These are phyloP conservation scores for Riparia riparia DNA, from an alignment of 2,113 vertebrate species.

Conservation along the genomic window DNA sequence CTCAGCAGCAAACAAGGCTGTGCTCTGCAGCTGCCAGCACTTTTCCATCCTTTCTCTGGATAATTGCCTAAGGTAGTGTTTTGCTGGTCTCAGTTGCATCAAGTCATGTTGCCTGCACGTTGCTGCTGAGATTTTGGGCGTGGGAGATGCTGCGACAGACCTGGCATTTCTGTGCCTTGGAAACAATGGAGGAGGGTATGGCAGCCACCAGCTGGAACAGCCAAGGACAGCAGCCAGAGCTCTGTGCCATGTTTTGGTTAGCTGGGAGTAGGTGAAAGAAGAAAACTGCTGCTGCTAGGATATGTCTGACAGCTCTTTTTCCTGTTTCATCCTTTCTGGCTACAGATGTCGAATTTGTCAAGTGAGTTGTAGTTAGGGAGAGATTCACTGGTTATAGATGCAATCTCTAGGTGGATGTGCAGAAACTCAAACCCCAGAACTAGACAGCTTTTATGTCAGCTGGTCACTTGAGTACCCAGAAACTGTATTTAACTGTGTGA, in stretches of 20 bases:
- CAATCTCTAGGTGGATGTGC: background rate
- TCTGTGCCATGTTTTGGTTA: constrained; percentile 34
- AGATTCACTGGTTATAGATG: background rate
- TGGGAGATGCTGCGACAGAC: background rate
- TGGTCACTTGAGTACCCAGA: background rate
- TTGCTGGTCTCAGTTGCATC: background rate
- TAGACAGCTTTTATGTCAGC: background rate
- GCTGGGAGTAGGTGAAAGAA: constrained; percentile 33
- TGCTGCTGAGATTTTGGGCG: background rate
- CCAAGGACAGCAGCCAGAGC: constrained; percentile 39
- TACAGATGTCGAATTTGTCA: background rate
- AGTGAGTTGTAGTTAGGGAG: background rate
- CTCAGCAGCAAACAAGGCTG: background rate
- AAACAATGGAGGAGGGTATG: background rate
- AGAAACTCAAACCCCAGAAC: background rate
- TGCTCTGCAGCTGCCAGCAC: background rate
- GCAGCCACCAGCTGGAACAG: background rate
- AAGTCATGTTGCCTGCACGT: background rate
- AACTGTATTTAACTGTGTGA: background rate
- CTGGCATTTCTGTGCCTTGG: background rate
- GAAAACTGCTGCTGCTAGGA: background rate
- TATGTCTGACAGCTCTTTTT: constrained; percentile 12
- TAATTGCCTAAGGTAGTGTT: background rate
- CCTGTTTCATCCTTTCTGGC: background rate
- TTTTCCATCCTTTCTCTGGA: background rate